Evolutionary conservation across 2,888 invertebrate genomes (phyloP), one percentile per base, ranked within the genome.

Genomic region (Anthophora plumipes): DNA sequence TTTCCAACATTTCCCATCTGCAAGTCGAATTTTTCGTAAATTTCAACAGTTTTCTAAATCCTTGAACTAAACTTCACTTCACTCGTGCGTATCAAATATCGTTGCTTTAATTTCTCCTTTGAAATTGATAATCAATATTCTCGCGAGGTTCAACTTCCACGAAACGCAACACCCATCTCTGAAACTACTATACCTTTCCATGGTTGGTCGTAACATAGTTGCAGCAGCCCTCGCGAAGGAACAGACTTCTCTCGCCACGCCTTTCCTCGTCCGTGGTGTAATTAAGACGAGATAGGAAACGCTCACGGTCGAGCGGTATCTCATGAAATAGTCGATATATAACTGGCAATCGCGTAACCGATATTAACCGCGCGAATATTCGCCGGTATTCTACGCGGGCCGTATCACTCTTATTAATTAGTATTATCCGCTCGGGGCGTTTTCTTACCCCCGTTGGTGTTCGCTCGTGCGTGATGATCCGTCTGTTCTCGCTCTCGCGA

Each of bases 301-400:
- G 77, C 52, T 48, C 46, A n/a, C 39, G 76, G 48, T 48, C 46
- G n/a, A 31, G 46, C 48, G 67, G 25, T 69, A 64, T 72, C 73
- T 50, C 37, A 22, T 54, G 63, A 37, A 69, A 66, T 55, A 57
- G 80, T 46, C 67, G 66, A 64, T 64, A 59, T 68, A 50, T 50
- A 68, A 80, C 76, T 61, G 69, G n/a, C 68, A 39, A 52, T 79
- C 80, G 71, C 79, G 68, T 64, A 64, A 79, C 68, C 66, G 80
- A 79, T 79, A 80, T 73, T 52, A 73, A 52, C 59, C 59, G 39
- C 66, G 72, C 50, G 37, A 37, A 37, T 31, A 43, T 55, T 25
- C 6, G 37, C 31, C 37, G 48, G 52, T 39, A 9, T 11, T 17
- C 12, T 25, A 9, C 20, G 17, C 20, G 63, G 12, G 37, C 52